Base-by-base conservation (phyloP, 2,888 invertebrate genomes). In the Silvanus unidentatus region DNA sequence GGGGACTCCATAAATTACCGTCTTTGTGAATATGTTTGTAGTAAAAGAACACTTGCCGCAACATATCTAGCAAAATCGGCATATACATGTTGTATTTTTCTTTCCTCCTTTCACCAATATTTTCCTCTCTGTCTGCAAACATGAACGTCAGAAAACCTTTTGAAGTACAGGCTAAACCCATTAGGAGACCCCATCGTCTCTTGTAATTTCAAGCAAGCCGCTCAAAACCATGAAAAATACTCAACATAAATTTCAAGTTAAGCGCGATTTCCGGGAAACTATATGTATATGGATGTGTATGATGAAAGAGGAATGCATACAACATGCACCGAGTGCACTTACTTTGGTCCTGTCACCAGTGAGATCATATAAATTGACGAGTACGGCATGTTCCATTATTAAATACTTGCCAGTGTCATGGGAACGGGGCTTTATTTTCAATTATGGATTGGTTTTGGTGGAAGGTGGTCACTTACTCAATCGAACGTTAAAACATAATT, bases 151-250 rank as follows among this genome's bases (percentile, higher is more conserved):
- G 56, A 58, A 45, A 58, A 57, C 56, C 63, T 62, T 65, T 65
- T 63, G 59, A 65, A 62, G 62, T 62, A 61, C 63, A 65, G 63
- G 60, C 65, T 63, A 63, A 62, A 64, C 53, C 63, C 66, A 66
- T 66, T 66, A 66, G 62, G 59, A 59, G 60, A 58, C 62, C 62
- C 64, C 63, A 64, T 60, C 59, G 62, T 52, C 60, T 57, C 62
- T 61, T 64, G 64, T 64, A 64, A 60, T 63, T 64, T 64, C 64
- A 60, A 62, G 58, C 60, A 52, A 57, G 55, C 59, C 58, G 59
- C 59, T 63, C 53, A 55, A 60, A 63, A 63, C 63, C 62, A 64
- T 62, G 63, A 64, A 65, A 65, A 65, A 64, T 62, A 57, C 63
- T 59, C 57, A 54, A 60, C 66, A 62, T 64, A 64, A 65, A 65